Evolutionary conservation across 2,888 invertebrate genomes (phyloP).

Genomic region (Papilio protenor): DNA sequence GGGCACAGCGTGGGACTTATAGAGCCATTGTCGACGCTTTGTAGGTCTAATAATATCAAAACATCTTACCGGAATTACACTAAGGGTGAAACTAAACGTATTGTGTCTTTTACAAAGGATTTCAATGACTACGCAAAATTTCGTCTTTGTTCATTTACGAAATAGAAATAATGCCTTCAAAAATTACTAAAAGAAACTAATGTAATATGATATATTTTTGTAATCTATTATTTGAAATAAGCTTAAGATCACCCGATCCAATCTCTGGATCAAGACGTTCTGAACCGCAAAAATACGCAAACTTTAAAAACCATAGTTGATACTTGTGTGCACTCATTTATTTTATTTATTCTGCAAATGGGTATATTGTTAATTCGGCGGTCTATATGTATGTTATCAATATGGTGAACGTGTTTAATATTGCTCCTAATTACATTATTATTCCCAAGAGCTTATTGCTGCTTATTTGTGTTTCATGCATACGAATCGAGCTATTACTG

Average conservation of each 20-base stretch:
- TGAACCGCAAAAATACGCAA: too few relatives aligned
- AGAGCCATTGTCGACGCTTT: constrained; percentile 4
- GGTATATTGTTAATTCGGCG: neutral
- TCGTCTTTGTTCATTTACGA: neutral
- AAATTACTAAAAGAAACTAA: neutral
- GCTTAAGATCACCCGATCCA: neutral
- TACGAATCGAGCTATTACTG: constrained; percentile 33
- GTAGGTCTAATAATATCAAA: constrained; percentile 21
- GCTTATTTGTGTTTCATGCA: constrained; percentile 36
- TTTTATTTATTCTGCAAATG: neutral
- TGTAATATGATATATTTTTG: too few relatives aligned
- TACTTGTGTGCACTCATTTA: neutral
- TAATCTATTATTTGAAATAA: neutral
- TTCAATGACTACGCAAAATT: neutral
- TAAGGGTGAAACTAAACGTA: constrained; percentile 14
- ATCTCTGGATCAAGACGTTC: neutral
- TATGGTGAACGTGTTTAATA: constrained; percentile 17
- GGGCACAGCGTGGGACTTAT: constrained; percentile 1
- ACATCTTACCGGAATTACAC: constrained; percentile 15
- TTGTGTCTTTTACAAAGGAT: constrained; percentile 31
- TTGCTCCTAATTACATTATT: constrained; percentile 31
- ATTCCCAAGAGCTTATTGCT: constrained; percentile 29
- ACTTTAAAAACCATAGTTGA: too few relatives aligned
- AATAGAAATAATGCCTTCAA: neutral
- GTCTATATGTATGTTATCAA: constrained; percentile 8